These are phyloP conservation scores for Cosmorhoe ocellata DNA, from an alignment of 2,888 invertebrate species.

Conservation along the genomic window DNA sequence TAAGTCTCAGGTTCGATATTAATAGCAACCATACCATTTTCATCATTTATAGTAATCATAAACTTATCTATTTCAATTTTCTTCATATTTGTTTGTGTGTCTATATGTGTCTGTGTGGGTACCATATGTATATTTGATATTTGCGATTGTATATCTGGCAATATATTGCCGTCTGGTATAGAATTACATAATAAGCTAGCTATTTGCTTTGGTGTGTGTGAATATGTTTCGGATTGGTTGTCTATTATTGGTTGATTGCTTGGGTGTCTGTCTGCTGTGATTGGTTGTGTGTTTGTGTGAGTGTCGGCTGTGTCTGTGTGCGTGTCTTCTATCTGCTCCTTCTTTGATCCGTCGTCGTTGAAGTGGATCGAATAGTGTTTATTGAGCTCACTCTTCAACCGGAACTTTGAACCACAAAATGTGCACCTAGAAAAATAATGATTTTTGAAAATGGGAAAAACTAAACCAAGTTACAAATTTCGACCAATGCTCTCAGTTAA, in stretches of 20 bases:
- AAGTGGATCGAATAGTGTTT: conserved; percentile 74
- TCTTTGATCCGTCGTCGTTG: conserved; percentile 39
- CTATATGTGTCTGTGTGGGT: background rate
- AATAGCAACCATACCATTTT: conserved; percentile 60
- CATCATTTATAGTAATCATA: conserved; percentile 61
- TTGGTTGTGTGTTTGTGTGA: conserved; percentile 1
- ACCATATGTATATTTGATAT: background rate
- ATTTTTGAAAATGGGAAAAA: no score
- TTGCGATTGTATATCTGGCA: background rate
- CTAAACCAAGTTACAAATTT: no score
- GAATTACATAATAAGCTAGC: no score
- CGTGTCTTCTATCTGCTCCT: conserved; percentile 11
- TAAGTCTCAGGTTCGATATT: conserved; percentile 51
- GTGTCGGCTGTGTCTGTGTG: background rate
- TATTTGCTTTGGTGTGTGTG: background rate
- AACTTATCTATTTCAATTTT: conserved; percentile 39
- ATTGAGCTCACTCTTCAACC: conserved; percentile 68
- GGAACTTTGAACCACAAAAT: conserved; percentile 65
- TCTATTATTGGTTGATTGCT: background rate
- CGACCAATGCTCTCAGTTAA: no score
- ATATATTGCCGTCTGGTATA: background rate
- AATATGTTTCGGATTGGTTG: no score
- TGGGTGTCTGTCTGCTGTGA: background rate
- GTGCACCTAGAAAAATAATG: conserved; percentile 58
- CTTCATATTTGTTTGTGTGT: conserved; percentile 7